A percentile compares a stretch with the other conserved stretches of the same genome.
Conservation (phyloP, 2,113 vertebrate genomes). For the Pogonocichla stellata region DNA sequence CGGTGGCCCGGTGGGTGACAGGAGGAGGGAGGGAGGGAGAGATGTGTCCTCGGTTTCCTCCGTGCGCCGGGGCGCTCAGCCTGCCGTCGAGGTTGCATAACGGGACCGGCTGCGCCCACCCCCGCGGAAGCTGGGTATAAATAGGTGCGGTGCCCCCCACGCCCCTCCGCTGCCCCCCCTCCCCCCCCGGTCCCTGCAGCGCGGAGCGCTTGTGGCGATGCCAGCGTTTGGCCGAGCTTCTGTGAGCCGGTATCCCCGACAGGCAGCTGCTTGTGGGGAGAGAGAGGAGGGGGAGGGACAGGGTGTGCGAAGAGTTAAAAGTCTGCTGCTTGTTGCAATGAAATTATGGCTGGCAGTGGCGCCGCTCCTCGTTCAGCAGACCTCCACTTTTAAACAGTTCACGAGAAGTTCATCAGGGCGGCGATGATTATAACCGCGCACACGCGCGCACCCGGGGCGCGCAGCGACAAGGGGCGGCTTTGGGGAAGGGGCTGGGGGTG, state of each 20-base stretch:
- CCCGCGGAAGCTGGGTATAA: background rate
- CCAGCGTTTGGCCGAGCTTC: background rate
- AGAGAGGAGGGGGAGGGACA: background rate
- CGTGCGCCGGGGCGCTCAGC: background rate
- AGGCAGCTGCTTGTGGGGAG: background rate
- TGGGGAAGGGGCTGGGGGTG: background rate
- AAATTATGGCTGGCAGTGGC: conserved; percentile 84
- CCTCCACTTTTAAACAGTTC: conserved; percentile 83
- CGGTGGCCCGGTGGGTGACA: background rate
- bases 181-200: too few relatives aligned
- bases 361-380: conserved; percentile 80
- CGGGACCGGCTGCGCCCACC: background rate
- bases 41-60: background rate
- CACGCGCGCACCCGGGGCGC: background rate
- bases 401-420: conserved; percentile 84
- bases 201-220: background rate
- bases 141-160: background rate
- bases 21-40: background rate
- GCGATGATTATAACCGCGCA: conserved; percentile 3
- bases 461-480: background rate
- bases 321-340: conserved; percentile 78
- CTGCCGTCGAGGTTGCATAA: conserved; percentile 12
- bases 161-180: background rate
- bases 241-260: background rate
- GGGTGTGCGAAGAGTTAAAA: conserved; percentile 74